Conservation (phyloP, 2,797 vertebrate species). For the Coregonus suidteri region DNA sequence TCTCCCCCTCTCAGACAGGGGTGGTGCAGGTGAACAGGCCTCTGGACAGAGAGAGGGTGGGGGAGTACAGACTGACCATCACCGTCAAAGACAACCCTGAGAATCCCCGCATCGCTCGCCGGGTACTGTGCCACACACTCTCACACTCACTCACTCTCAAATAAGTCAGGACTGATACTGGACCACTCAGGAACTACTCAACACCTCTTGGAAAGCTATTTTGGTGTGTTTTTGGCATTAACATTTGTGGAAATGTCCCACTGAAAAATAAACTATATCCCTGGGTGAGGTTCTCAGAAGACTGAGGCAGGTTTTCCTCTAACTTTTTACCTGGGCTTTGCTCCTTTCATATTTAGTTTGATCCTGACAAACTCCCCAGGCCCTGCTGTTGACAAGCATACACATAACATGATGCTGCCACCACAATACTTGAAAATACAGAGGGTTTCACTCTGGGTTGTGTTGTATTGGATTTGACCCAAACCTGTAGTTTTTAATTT, state of each 20-base stretch:
- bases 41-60: slow-evolving; percentile 88
- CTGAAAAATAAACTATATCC: too few relatives aligned
- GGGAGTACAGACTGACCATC: slow-evolving; percentile 89
- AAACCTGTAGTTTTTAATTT: not conserved
- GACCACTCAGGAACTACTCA: too few relatives aligned
- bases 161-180: too few relatives aligned
- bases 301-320: too few relatives aligned
- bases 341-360: too few relatives aligned
- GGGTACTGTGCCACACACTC: slow-evolving; percentile 69
- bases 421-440: not conserved
- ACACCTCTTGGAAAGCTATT: too few relatives aligned
- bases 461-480: too few relatives aligned
- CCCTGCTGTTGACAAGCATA: not conserved
- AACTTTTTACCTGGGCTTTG: too few relatives aligned
- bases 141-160: not conserved
- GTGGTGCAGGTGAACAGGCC: slow-evolving; percentile 88
- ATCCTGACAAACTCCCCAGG: not conserved
- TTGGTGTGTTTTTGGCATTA: too few relatives aligned
- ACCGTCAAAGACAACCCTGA: slow-evolving; percentile 98
- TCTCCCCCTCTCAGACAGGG: slow-evolving; percentile 79
- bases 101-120: slow-evolving; percentile 92
- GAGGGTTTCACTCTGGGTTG: too few relatives aligned
- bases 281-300: too few relatives aligned
- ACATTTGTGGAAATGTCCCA: too few relatives aligned
- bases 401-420: not conserved